A percentile compares a stretch with the other conserved stretches of the same genome.
Evolutionary conservation across 2,888 invertebrate genomes (phyloP).

Genomic region (Tortrix viridana): DNA sequence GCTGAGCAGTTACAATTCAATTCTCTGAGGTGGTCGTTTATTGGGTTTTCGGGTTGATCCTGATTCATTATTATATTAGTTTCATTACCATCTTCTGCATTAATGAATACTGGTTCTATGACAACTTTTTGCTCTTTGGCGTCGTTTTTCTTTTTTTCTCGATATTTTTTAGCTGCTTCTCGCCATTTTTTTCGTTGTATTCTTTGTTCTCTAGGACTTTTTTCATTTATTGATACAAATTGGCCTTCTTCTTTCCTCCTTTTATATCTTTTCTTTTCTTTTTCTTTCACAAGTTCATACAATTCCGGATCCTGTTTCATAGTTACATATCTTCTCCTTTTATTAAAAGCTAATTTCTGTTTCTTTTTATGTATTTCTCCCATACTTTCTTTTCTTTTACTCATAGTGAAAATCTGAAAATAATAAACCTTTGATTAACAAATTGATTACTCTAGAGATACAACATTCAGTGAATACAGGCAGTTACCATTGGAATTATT

Average conservation of each 20-base stretch:
- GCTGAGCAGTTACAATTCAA: slow-evolving; percentile 13
- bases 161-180: no score
- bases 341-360: slow-evolving; percentile 2
- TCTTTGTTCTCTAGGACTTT: no score
- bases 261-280: no score
- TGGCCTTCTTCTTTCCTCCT: no score
- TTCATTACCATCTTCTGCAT: neutral
- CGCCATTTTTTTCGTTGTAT: no score
- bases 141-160: neutral
- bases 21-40: neutral
- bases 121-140: neutral
- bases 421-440: neutral
- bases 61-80: slow-evolving; percentile 1
- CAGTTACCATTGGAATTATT: neutral
- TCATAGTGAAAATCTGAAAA: slow-evolving; percentile 11
- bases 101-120: slow-evolving; percentile 10
- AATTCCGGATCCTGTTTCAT: slow-evolving; percentile 3
- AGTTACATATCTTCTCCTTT: slow-evolving; percentile 5
- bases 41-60: slow-evolving; percentile 1
- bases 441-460: neutral
- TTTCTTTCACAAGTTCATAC: no score
- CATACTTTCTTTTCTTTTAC: slow-evolving; percentile 7
- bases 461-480: neutral
- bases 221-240: no score
- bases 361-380: neutral